Percentiles rank a stretch among this genome's conserved stretches.
Conservation (phyloP, 2,888 invertebrate species). For the Dendrolimus houi region DNA sequence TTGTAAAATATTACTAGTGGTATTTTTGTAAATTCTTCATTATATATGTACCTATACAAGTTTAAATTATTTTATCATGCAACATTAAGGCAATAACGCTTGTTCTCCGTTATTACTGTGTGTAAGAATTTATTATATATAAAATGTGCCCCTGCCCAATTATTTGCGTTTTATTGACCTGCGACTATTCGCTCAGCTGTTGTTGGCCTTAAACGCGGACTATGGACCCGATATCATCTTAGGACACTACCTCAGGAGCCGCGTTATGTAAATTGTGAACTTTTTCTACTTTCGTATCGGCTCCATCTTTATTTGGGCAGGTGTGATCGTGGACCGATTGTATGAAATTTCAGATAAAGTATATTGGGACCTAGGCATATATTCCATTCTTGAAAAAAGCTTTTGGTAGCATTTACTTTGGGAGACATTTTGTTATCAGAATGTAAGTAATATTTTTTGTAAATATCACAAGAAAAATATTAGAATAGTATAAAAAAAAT, state of each 20-base stretch:
- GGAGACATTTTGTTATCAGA: neutral
- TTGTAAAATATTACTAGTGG: no score
- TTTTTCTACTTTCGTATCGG: neutral
- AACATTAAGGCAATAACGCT: no score
- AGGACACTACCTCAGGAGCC: neutral
- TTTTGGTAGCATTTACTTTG: neutral
- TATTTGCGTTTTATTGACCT: no score
- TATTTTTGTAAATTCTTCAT: no score
- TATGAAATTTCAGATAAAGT: neutral
- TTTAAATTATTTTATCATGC: no score
- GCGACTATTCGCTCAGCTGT: neutral
- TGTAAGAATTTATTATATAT: no score
- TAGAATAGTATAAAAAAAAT: no score
- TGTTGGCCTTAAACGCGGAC: neutral
- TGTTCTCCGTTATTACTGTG: no score
- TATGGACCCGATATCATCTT: neutral
- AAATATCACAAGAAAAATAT: no score
- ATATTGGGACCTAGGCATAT: neutral
- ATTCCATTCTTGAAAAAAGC: neutral
- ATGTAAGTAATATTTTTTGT: no score
- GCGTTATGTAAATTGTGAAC: neutral
- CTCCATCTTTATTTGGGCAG: neutral
- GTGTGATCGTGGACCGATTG: neutral
- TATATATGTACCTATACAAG: no score
- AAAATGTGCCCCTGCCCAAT: no score